A percentile compares a stretch with the other conserved stretches of the same genome.
Conservation (phyloP, 2,797 vertebrate species). For the Typhlichthys subterraneus region DNA sequence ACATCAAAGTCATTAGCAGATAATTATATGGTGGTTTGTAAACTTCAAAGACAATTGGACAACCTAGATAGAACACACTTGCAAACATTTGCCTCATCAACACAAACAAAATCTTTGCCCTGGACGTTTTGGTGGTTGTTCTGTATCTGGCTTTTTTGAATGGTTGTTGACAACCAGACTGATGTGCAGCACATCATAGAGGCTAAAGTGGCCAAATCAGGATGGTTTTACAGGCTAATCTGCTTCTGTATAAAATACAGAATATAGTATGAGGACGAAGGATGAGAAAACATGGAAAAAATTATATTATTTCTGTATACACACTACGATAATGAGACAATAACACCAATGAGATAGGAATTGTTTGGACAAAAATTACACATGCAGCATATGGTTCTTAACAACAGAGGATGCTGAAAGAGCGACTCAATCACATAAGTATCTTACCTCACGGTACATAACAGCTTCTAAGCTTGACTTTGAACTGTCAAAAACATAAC, state of each 20-base stretch:
- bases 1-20: too few relatives aligned
- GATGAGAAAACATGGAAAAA: slow-evolving; percentile 46
- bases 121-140: too few relatives aligned
- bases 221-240: slow-evolving; percentile 1
- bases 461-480: slow-evolving; percentile 85
- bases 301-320: slow-evolving; percentile 1
- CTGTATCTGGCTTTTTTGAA: too few relatives aligned
- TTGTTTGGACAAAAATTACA: slow-evolving; percentile 24
- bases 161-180: too few relatives aligned
- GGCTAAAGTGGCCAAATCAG: too few relatives aligned
- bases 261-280: slow-evolving; percentile 33
- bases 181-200: too few relatives aligned
- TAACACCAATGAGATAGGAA: slow-evolving; percentile 27
- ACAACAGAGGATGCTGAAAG: slow-evolving; percentile 52
- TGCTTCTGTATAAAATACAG: slow-evolving; percentile 2
- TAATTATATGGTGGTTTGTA: too few relatives aligned
- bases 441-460: slow-evolving; percentile 84
- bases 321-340: slow-evolving; percentile 14
- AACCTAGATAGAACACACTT: too few relatives aligned
- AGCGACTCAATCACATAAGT: slow-evolving; percentile 1
- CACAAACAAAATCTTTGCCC: too few relatives aligned
- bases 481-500: slow-evolving; percentile 63
- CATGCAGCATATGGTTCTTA: slow-evolving; percentile 33
- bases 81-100: too few relatives aligned
- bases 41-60: too few relatives aligned